Percentiles rank a stretch among this genome's conserved stretches.
Conservation (phyloP, 2,888 invertebrate species). For the Oligia latruncula region DNA sequence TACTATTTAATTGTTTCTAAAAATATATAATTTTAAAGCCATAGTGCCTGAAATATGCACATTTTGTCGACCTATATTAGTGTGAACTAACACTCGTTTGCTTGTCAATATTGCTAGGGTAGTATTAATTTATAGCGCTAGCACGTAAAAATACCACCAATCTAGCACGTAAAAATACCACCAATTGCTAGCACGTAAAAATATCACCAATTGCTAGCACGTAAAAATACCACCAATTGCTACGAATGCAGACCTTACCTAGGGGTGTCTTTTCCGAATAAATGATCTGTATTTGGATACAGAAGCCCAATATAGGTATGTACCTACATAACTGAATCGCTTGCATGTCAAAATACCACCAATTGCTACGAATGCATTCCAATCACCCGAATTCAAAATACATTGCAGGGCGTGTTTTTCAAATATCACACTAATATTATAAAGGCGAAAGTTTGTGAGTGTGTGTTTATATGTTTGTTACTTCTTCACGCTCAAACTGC, state of each 20-base stretch:
- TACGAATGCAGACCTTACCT: neutral
- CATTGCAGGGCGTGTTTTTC: neutral
- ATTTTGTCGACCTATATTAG: conserved; percentile 2
- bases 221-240: neutral
- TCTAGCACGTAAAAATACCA: neutral
- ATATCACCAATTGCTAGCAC: neutral
- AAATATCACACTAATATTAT: neutral
- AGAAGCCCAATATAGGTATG: neutral
- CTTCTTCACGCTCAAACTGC: too few relatives aligned
- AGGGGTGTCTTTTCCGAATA: neutral
- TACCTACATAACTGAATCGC: neutral
- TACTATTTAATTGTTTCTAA: too few relatives aligned
- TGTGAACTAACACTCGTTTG: conserved; percentile 11
- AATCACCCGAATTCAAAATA: conserved; percentile 2
- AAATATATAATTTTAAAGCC: neutral
- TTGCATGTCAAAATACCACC: neutral
- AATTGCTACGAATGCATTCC: conserved; percentile 3
- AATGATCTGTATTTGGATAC: neutral
- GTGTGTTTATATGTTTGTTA: too few relatives aligned
- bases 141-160: neutral
- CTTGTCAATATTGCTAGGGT: neutral
- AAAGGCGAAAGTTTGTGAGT: too few relatives aligned
- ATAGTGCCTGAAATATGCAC: neutral
- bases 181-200: neutral
- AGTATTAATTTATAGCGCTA: neutral